phyloP scores from a whole-genome alignment of 2,113 vertebrate genomes.

The Scatophagus argus region DNA sequence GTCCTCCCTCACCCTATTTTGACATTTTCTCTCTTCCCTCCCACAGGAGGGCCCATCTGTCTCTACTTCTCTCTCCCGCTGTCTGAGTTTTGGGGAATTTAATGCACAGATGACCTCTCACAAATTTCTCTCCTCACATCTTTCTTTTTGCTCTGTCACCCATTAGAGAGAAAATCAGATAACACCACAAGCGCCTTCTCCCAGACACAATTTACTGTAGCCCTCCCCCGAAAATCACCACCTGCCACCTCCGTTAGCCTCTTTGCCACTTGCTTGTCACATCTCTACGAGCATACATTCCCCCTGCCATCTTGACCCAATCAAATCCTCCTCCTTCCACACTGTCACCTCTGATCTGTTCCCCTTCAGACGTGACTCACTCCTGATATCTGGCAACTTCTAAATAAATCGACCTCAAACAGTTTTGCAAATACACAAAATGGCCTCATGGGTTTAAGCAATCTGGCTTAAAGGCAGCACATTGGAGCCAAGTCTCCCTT shows the following conservation, averaged over 20 bases:
- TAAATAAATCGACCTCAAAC: background rate
- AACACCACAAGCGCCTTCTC: background rate
- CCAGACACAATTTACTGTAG: slow-evolving; percentile 2
- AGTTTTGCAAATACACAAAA: background rate
- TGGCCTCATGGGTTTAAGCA: background rate
- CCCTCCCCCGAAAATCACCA: background rate
- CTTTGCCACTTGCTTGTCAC: background rate
- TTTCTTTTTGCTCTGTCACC: background rate
- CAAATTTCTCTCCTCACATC: background rate
- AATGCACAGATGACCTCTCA: background rate
- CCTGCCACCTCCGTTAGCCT: slow-evolving; percentile 32
- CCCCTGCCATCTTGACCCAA: slow-evolving; percentile 22
- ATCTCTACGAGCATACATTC: background rate
- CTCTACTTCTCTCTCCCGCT: slow-evolving; percentile 31
- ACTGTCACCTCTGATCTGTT: slow-evolving; percentile 6
- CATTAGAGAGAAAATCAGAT: background rate
- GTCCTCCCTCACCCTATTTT: slow-evolving; percentile 1
- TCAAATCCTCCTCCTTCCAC: background rate
- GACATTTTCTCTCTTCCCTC: slow-evolving; percentile 28
- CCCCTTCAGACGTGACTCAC: slow-evolving; percentile 11
- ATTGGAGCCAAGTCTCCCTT: background rate
- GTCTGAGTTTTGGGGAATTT: slow-evolving; percentile 11
- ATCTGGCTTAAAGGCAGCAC: background rate
- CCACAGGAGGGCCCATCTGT: slow-evolving; percentile 14
- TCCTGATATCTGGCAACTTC: background rate